phyloP scores from a whole-genome alignment of 2,113 vertebrate genomes.

The Actinemys pallida region DNA sequence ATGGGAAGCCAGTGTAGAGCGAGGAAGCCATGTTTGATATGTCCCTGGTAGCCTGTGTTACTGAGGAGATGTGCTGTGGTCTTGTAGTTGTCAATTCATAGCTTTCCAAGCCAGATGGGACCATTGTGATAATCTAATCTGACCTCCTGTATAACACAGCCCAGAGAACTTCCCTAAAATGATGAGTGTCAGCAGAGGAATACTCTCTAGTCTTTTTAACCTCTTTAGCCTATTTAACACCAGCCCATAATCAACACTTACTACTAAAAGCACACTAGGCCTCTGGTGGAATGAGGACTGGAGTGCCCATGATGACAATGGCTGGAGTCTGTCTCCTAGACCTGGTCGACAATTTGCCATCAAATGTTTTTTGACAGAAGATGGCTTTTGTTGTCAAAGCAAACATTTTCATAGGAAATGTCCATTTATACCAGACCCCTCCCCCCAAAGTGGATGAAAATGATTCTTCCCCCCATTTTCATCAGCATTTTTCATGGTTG shows the following conservation, averaged over 20 bases:
- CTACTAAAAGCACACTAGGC: accelerated
- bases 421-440: background rate
- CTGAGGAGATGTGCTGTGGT: background rate
- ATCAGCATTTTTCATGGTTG: accelerated
- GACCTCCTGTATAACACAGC: background rate
- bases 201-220: background rate
- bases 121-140: background rate
- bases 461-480: background rate
- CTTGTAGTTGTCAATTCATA: background rate
- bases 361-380: slow-evolving; percentile 48
- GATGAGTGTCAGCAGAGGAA: accelerated
- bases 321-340: slow-evolving; percentile 46
- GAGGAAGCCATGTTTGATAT: background rate
- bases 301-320: background rate
- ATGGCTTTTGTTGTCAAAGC: background rate
- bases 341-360: slow-evolving; percentile 64
- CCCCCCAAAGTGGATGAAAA: background rate
- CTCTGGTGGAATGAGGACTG: background rate
- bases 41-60: background rate
- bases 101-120: too few species aligned
- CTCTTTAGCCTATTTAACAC: too few species aligned
- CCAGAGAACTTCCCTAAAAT: background rate
- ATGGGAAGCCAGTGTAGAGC: background rate
- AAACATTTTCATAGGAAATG: slow-evolving; percentile 36
- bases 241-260: background rate